These are phyloP conservation scores for Vanessa atalanta DNA, from an alignment of 1,140 invertebrate genomes.

Conservation along the genomic window DNA sequence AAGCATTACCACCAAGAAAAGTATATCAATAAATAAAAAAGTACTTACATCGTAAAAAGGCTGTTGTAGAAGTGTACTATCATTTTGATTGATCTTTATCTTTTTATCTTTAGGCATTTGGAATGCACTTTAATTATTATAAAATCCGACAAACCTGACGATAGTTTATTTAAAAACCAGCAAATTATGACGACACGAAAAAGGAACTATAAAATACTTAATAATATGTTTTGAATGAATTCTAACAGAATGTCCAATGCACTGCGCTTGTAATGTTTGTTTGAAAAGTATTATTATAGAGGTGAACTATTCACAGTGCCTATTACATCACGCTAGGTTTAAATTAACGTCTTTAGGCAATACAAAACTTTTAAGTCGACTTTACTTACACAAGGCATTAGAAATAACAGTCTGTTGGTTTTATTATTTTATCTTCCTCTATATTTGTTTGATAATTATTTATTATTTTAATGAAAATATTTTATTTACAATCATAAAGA, in stretches of 20 bases:
- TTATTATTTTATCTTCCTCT: too few species aligned
- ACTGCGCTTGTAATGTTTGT: background rate
- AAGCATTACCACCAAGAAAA: too few species aligned
- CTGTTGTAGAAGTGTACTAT: constrained; percentile 21
- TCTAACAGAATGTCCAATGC: background rate
- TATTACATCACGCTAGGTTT: constrained; percentile 15
- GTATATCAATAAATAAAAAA: background rate
- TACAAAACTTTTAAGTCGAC: background rate
- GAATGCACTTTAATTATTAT: too few species aligned
- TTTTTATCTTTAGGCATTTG: constrained; percentile 14
- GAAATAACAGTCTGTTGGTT: too few species aligned
- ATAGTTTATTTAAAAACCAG: too few species aligned
- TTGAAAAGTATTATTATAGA: background rate
- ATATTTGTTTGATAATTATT: too few species aligned
- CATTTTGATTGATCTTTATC: constrained; percentile 8
- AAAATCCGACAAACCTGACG: too few species aligned
- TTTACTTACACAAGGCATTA: background rate
- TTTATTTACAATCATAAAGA: too few species aligned
- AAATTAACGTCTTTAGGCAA: constrained; percentile 1
- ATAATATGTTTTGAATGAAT: background rate
- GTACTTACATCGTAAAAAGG: constrained; percentile 37
- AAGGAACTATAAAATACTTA: too few species aligned
- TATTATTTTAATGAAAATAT: too few species aligned
- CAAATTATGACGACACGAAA: too few species aligned
- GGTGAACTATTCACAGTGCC: background rate